phyloP scores from a whole-genome alignment of 2,113 vertebrate species.

The Malaclemys terrapin region DNA sequence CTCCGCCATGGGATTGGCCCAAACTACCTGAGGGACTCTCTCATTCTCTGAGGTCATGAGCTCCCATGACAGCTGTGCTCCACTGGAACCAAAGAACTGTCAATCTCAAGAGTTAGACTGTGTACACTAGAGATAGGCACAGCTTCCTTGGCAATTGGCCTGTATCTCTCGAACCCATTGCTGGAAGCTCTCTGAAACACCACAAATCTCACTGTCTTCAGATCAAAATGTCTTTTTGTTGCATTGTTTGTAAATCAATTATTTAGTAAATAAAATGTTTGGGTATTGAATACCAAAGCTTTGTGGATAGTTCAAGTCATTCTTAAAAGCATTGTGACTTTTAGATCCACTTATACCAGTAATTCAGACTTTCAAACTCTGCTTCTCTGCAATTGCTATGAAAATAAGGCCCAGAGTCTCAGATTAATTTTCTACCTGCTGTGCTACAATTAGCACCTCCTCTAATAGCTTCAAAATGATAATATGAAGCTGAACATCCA shows the following conservation, averaged over 20 bases:
- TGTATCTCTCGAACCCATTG: not conserved
- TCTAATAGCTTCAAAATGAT: constrained; percentile 11
- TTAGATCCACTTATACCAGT: not conserved
- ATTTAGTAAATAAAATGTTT: not conserved
- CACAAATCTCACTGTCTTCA: not conserved
- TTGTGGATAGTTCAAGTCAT: not conserved
- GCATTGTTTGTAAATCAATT: not conserved
- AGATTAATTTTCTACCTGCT: constrained; percentile 52
- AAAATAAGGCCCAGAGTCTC: constrained; percentile 2
- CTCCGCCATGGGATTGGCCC: not conserved
- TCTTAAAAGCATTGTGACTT: not conserved
- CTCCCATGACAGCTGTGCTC: not conserved
- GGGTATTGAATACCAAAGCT: not conserved
- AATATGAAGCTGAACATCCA: constrained; percentile 31
- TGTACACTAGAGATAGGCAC: not conserved
- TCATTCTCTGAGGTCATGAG: not conserved
- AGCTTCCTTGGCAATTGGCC: not conserved
- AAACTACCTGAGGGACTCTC: rapidly evolving
- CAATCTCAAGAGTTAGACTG: not conserved
- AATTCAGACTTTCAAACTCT: not conserved
- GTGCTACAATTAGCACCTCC: constrained; percentile 21
- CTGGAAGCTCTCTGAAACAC: not conserved
- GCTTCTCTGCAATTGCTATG: constrained; percentile 3
- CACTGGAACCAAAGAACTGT: rapidly evolving
- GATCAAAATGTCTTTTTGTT: not conserved